phyloP scores from a whole-genome alignment of 2,113 vertebrate genomes.

The Nycticorax nycticorax region DNA sequence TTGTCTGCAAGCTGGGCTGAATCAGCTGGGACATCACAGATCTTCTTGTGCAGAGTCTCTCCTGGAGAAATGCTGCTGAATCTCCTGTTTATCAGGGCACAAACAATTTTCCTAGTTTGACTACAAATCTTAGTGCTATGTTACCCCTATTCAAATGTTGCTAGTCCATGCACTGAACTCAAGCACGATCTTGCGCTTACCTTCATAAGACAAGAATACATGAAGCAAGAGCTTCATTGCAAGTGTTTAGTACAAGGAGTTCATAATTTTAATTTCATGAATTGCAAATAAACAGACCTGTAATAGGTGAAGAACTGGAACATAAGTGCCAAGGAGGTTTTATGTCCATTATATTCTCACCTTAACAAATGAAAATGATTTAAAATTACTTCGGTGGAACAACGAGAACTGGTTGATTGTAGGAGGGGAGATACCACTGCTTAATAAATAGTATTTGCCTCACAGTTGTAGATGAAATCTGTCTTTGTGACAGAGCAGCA shows the following conservation, averaged over 20 bases:
- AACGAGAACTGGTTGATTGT: background rate
- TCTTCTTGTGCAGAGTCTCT: background rate
- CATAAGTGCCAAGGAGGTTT: background rate
- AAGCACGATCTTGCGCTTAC: background rate
- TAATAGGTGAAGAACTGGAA: rapidly evolving
- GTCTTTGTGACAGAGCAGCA: background rate
- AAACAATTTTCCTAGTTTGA: background rate
- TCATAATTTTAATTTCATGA: background rate
- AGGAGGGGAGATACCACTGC: background rate
- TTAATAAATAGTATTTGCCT: background rate
- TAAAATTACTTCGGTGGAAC: background rate
- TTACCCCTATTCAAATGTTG: background rate
- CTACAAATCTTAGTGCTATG: background rate
- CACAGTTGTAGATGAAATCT: background rate
- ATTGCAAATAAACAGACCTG: background rate
- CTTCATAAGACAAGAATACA: background rate
- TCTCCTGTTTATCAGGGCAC: background rate
- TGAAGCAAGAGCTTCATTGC: background rate
- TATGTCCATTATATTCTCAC: background rate
- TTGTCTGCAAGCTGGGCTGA: background rate
- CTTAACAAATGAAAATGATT: background rate
- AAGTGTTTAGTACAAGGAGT: background rate
- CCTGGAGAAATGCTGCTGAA: background rate
- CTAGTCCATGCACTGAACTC: background rate
- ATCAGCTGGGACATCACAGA: background rate